Evolutionary conservation across 2,888 invertebrate species (phyloP).

Genomic region (Eremobia ochroleuca): DNA sequence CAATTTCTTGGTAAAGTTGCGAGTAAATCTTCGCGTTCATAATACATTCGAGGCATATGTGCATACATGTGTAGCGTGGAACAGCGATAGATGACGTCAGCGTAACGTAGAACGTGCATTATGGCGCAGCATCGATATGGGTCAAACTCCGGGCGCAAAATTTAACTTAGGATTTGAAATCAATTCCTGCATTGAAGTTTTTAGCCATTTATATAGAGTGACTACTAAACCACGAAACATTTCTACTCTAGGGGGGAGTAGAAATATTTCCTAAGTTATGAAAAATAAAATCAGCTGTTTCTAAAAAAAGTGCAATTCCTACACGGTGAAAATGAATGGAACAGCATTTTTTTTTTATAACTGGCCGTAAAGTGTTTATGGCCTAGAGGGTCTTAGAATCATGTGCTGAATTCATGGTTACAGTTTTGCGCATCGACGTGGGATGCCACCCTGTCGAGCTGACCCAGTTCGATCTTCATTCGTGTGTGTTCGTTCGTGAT

Average conservation of each 20-base stretch:
- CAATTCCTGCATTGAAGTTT: conserved; percentile 28
- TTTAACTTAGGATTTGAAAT: conserved; percentile 36
- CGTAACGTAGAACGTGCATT: conserved; percentile 27
- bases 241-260: too few relatives aligned
- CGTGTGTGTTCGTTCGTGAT: too few relatives aligned
- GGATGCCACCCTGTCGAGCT: background rate
- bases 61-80: conserved; percentile 26
- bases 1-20: conserved; percentile 51
- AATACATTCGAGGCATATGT: conserved; percentile 46
- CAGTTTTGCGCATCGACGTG: too few relatives aligned
- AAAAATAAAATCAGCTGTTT: too few relatives aligned
- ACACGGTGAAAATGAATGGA: too few relatives aligned
- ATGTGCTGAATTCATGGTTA: too few relatives aligned
- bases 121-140: conserved; percentile 21
- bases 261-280: too few relatives aligned
- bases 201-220: background rate
- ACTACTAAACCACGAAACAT: too few relatives aligned
- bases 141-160: conserved; percentile 32
- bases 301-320: too few relatives aligned
- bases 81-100: conserved; percentile 32
- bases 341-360: too few relatives aligned
- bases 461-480: conserved; percentile 19
- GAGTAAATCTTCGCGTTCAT: conserved; percentile 52
- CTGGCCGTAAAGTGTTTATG: too few relatives aligned
- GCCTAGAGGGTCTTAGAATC: too few relatives aligned